phyloP scores from a whole-genome alignment of 2,797 vertebrate genomes.

The Gambelia wislizenii region DNA sequence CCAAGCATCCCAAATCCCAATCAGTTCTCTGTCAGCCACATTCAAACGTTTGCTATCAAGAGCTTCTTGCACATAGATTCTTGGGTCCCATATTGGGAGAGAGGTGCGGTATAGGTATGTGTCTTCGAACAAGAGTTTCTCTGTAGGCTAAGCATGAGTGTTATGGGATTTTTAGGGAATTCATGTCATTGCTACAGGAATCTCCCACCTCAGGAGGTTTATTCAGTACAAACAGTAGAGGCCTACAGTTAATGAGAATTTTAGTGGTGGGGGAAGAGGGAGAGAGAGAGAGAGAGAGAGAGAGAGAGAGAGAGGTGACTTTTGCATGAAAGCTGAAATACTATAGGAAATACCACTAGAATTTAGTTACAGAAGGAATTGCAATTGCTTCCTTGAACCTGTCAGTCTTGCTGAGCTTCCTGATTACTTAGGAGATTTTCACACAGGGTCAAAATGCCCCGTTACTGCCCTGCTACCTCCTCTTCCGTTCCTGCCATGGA shows the following conservation, averaged over 20 bases:
- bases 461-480: too few species aligned
- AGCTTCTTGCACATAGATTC: not conserved
- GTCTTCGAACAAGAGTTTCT: not conserved
- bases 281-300: too few species aligned
- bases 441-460: too few species aligned
- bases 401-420: not conserved
- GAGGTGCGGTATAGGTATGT: too few species aligned
- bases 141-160: not conserved
- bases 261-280: not conserved
- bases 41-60: not conserved
- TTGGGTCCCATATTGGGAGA: too few species aligned
- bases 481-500: too few species aligned
- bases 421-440: not conserved
- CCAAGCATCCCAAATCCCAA: not conserved
- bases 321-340: not conserved
- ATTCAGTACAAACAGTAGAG: not conserved
- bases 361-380: slow-evolving; percentile 6
- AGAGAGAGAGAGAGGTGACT: not conserved
- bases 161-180: not conserved
- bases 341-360: not conserved
- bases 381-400: not conserved
- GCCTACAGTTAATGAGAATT: not conserved
- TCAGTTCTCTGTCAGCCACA: not conserved
- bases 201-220: not conserved
- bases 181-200: not conserved